These are phyloP conservation scores for Augiades crinisus DNA, from an alignment of 2,888 invertebrate genomes.

Conservation along the genomic window DNA sequence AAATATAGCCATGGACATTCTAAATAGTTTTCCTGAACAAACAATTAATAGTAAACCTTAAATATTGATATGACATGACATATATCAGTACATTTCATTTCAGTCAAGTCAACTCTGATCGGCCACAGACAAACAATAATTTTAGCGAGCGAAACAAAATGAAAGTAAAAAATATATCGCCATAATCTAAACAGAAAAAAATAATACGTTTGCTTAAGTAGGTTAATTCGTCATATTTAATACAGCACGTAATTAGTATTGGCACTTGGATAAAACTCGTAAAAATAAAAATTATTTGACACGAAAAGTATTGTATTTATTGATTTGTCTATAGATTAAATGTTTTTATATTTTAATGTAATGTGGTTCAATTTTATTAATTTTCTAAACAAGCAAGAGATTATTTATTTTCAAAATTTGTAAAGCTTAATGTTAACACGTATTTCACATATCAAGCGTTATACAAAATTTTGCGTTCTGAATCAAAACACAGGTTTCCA, in stretches of 20 bases:
- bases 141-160: too few species aligned
- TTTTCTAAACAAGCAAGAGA: neutral
- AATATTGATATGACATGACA: conserved; percentile 61
- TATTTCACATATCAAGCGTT: neutral
- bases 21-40: conserved; percentile 74
- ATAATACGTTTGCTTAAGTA: too few species aligned
- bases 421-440: neutral
- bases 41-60: conserved; percentile 67
- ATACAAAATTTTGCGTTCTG: neutral
- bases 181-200: too few species aligned
- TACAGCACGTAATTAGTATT: too few species aligned
- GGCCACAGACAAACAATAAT: conserved; percentile 4
- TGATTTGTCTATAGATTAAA: conserved; percentile 24
- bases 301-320: too few species aligned
- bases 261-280: too few species aligned
- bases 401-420: neutral
- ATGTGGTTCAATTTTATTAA: too few species aligned
- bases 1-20: conserved; percentile 68
- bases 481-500: conserved; percentile 35
- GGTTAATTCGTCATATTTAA: too few species aligned
- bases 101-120: conserved; percentile 3
- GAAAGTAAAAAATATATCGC: too few species aligned
- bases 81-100: conserved; percentile 51
- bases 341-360: conserved; percentile 11
- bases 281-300: too few species aligned